These are phyloP conservation scores for Dasyprocta punctata DNA, from an alignment of 2,113 vertebrate genomes.

Conservation along the genomic window DNA sequence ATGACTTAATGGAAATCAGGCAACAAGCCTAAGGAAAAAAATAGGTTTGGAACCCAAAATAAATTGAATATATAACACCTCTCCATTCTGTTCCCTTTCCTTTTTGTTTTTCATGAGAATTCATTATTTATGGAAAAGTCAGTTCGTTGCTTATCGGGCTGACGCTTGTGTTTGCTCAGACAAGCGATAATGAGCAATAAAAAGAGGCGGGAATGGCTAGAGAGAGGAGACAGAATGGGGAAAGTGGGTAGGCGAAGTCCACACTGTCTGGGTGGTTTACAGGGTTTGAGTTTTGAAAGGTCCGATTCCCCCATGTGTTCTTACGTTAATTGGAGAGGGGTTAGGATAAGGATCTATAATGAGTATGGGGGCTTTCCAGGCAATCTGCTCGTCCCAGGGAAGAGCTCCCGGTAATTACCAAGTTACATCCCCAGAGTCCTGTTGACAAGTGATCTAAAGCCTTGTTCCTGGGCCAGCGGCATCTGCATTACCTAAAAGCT, in stretches of 20 bases:
- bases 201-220: constrained; percentile 42
- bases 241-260: background rate
- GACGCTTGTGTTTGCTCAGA: constrained; percentile 69
- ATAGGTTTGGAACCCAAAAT: constrained; percentile 71
- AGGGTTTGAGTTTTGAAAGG: background rate
- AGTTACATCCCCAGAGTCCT: background rate
- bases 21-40: constrained; percentile 59
- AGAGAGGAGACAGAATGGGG: background rate
- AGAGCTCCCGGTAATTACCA: constrained; percentile 44
- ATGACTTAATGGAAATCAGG: constrained; percentile 73
- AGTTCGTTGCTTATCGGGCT: constrained; percentile 70
- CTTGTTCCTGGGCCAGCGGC: background rate
- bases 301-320: background rate
- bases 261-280: background rate
- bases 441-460: background rate
- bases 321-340: background rate
- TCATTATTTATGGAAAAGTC: constrained; percentile 74
- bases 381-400: background rate
- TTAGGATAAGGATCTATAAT: constrained; percentile 38
- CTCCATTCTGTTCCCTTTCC: constrained; percentile 65
- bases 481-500: background rate
- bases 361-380: constrained; percentile 42
- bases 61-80: constrained; percentile 71
- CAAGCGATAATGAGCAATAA: constrained; percentile 43
- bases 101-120: constrained; percentile 65